phyloP scores from a whole-genome alignment of 1,140 invertebrate species.

The Brachystomella parvula region DNA sequence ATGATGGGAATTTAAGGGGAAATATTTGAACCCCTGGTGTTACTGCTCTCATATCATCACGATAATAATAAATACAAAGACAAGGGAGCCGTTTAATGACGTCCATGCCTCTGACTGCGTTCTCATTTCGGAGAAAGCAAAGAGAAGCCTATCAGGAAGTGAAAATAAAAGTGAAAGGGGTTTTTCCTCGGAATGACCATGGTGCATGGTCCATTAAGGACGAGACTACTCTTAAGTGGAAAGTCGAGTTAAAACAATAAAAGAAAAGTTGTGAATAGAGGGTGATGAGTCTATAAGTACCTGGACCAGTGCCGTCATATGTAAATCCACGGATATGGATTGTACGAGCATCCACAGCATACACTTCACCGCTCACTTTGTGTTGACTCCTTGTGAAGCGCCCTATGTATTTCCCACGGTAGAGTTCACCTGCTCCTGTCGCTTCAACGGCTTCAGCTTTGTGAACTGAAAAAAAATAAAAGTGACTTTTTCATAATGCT shows the following conservation, averaged over 20 bases:
- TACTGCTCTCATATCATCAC: no score
- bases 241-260: not conserved
- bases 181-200: no score
- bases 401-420: conserved; percentile 70
- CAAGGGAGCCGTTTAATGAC: no score
- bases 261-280: no score
- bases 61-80: no score
- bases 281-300: conserved; percentile 47
- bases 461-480: not conserved
- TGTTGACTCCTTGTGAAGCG: conserved; percentile 68
- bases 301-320: conserved; percentile 80
- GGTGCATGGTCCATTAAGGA: not conserved
- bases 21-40: no score
- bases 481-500: not conserved
- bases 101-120: no score
- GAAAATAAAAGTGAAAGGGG: no score
- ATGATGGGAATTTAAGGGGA: no score
- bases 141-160: no score
- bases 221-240: not conserved
- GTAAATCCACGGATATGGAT: conserved; percentile 77
- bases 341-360: conserved; percentile 75
- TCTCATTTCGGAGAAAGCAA: no score
- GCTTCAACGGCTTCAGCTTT: not conserved
- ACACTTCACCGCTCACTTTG: conserved; percentile 73
- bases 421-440: conserved; percentile 41